Evolutionary conservation across 2,113 vertebrate species (phyloP).

Genomic region (Erinaceus europaeus): DNA sequence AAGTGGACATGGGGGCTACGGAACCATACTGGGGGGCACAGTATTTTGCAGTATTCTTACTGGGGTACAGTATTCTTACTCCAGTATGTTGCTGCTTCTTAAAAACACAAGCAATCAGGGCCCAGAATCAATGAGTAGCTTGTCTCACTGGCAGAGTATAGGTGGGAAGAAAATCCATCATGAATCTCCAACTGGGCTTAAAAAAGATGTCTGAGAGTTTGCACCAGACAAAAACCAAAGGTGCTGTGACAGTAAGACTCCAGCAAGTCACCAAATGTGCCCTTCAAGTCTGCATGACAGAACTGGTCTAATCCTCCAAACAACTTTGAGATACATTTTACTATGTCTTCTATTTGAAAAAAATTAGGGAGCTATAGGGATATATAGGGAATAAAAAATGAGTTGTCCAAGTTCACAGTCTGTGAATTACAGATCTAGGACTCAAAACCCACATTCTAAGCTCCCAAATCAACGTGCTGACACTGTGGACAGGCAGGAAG

Average conservation of each 20-base stretch:
- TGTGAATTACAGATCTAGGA: background rate
- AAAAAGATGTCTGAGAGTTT: background rate
- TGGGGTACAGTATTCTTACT: background rate
- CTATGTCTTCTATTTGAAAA: background rate
- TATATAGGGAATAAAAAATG: background rate
- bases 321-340: background rate
- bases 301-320: background rate
- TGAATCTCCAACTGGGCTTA: no score
- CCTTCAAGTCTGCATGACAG: no score
- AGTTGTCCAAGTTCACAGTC: background rate
- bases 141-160: background rate
- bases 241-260: background rate
- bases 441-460: background rate
- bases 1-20: no score
- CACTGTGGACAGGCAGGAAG: background rate
- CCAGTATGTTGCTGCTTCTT: background rate
- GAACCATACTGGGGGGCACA: no score
- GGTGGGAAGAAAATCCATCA: no score
- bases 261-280: no score
- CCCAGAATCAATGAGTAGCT: background rate
- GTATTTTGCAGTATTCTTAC: no score
- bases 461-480: no score
- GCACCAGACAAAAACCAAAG: background rate
- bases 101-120: background rate
- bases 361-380: background rate